phyloP scores from a whole-genome alignment of 1,140 invertebrate genomes.

The Drosophila quadrilineata region DNA sequence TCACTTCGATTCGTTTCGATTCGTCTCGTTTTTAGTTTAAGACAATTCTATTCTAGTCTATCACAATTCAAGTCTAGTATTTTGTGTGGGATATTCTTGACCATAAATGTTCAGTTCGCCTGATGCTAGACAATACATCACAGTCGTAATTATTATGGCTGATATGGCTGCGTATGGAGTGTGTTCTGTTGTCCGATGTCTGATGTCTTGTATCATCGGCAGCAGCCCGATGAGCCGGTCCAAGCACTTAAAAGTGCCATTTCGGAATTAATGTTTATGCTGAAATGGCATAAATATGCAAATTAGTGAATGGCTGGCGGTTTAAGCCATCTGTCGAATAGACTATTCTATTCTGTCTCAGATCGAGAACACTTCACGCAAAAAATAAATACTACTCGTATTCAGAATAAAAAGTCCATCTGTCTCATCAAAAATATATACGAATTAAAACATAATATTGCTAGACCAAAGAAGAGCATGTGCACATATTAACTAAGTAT shows the following conservation, averaged over 20 bases:
- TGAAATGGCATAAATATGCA: constrained; percentile 71
- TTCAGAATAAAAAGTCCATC: constrained; percentile 31
- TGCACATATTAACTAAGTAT: constrained; percentile 25
- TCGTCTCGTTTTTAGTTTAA: no score
- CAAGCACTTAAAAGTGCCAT: constrained; percentile 77
- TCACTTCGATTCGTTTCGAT: no score
- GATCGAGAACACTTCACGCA: constrained; percentile 42
- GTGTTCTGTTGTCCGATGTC: no score
- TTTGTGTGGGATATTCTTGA: constrained; percentile 32
- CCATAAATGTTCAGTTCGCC: constrained; percentile 49
- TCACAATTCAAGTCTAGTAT: background rate
- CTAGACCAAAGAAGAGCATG: constrained; percentile 38
- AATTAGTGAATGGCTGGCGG: constrained; percentile 78
- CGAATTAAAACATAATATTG: constrained; percentile 49
- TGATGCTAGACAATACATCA: constrained; percentile 65
- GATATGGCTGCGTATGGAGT: no score
- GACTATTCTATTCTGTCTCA: no score
- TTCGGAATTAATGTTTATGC: constrained; percentile 71
- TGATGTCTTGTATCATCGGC: constrained; percentile 41
- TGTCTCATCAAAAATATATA: constrained; percentile 38
- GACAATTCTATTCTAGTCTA: constrained; percentile 3
- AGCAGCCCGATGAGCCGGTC: constrained; percentile 57
- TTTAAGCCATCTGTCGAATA: constrained; percentile 43
- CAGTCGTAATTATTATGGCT: constrained; percentile 45
- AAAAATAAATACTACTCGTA: constrained; percentile 12